Conservation (phyloP, 1,140 invertebrate genomes). For the Aphelenchoides besseyi region DNA sequence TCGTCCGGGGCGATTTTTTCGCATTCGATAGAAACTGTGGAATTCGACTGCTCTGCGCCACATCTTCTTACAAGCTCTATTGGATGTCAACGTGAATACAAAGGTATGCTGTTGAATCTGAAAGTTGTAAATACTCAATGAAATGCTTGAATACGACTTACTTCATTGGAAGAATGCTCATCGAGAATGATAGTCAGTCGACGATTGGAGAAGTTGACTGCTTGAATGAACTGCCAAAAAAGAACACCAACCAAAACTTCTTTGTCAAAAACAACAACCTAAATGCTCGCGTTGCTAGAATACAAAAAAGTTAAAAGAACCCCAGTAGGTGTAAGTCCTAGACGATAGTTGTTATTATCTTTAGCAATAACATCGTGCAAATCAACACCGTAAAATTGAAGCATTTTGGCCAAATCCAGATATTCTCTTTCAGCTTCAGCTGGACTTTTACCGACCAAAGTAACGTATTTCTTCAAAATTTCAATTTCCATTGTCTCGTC, state of each 20-base stretch:
- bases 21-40: constrained; percentile 89
- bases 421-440: constrained; percentile 87
- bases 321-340: constrained; percentile 93
- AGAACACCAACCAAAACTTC: constrained; percentile 96
- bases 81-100: constrained; percentile 77
- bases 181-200: constrained; percentile 61
- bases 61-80: constrained; percentile 93
- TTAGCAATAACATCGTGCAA: constrained; percentile 80
- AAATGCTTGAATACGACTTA: not conserved
- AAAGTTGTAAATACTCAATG: constrained; percentile 23
- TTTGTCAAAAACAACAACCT: constrained; percentile 76
- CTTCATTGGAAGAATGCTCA: constrained; percentile 41
- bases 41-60: constrained; percentile 98
- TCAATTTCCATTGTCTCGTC: constrained; percentile 86
- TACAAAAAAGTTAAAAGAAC: constrained; percentile 69
- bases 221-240: constrained; percentile 74
- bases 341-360: constrained; percentile 91
- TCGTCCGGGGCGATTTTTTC: constrained; percentile 13
- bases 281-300: not conserved
- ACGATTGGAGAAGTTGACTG: constrained; percentile 55
- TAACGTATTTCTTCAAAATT: constrained; percentile 79
- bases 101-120: constrained; percentile 62
- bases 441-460: constrained; percentile 71
- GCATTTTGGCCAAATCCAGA: constrained; percentile 87
- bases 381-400: constrained; percentile 94